These are phyloP conservation scores for Limanda limanda DNA, from an alignment of 2,113 vertebrate genomes.

Conservation along the genomic window DNA sequence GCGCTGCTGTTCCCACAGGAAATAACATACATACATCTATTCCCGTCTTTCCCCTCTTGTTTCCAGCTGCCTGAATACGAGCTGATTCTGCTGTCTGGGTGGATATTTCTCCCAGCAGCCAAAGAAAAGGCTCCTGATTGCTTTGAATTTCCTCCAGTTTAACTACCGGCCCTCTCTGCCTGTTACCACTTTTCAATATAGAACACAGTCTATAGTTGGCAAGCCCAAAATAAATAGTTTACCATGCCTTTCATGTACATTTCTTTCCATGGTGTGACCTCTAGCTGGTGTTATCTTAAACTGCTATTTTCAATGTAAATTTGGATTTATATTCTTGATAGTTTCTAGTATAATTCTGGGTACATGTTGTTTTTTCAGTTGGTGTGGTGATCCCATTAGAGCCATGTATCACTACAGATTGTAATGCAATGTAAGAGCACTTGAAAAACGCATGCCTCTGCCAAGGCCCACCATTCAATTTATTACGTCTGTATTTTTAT, in stretches of 20 bases:
- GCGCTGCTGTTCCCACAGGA: slow-evolving; percentile 36
- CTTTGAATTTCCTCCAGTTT: slow-evolving; percentile 59
- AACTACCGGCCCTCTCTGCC: slow-evolving; percentile 45
- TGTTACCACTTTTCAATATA: slow-evolving; percentile 33
- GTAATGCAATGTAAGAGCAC: too few relatives aligned
- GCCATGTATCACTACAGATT: too few relatives aligned
- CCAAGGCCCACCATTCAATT: too few relatives aligned
- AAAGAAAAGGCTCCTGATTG: slow-evolving; percentile 65
- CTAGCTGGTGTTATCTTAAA: too few relatives aligned
- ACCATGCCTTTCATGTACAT: not conserved
- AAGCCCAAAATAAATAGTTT: slow-evolving; percentile 14
- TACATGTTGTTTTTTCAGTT: not conserved
- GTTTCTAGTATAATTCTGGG: too few relatives aligned
- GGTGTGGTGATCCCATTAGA: not conserved
- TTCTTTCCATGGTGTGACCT: not conserved
- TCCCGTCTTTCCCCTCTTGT: slow-evolving; percentile 23
- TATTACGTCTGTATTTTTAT: too few relatives aligned
- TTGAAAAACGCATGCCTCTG: too few relatives aligned
- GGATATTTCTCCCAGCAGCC: slow-evolving; percentile 40
- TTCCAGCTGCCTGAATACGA: slow-evolving; percentile 52
- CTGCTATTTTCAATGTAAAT: too few relatives aligned
- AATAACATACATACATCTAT: slow-evolving; percentile 39
- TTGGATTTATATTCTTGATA: too few relatives aligned
- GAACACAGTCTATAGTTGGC: slow-evolving; percentile 12
- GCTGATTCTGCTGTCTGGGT: slow-evolving; percentile 51